These are phyloP conservation scores for Rhagoletis pomonella DNA, from an alignment of 1,140 invertebrate species.

Conservation along the genomic window DNA sequence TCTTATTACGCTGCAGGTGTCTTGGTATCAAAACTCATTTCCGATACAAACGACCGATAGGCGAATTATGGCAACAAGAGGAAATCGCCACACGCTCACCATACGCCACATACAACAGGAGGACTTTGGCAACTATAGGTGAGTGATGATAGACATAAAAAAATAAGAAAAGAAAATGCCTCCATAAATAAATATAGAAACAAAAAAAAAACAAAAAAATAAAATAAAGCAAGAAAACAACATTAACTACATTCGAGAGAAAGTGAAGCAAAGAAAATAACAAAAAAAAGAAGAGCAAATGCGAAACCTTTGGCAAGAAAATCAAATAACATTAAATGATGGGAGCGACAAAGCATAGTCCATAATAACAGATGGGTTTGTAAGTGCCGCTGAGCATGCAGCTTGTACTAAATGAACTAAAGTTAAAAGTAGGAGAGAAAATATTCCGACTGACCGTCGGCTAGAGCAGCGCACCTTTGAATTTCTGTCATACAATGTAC, in stretches of 20 bases:
- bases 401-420: background rate
- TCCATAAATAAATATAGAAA: background rate
- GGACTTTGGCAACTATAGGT: conserved; percentile 83
- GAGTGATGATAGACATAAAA: conserved; percentile 62
- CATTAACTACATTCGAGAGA: background rate
- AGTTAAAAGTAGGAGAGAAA: background rate
- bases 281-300: background rate
- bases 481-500: background rate
- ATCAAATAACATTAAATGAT: background rate
- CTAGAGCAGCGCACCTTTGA: background rate
- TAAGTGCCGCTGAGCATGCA: background rate
- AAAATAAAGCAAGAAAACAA: background rate
- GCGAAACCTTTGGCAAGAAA: background rate
- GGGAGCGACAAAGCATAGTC: background rate
- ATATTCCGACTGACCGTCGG: background rate
- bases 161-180: background rate
- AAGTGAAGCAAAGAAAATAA: background rate
- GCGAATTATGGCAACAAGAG: conserved; percentile 78
- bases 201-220: background rate
- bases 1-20: conserved; percentile 72
- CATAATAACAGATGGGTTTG: background rate
- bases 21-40: conserved; percentile 82
- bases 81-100: conserved; percentile 79
- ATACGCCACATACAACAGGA: conserved; percentile 80
- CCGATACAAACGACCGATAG: conserved; percentile 79